Conservation (phyloP, 2,113 vertebrate species). For the Brienomyrus brachyistius region DNA sequence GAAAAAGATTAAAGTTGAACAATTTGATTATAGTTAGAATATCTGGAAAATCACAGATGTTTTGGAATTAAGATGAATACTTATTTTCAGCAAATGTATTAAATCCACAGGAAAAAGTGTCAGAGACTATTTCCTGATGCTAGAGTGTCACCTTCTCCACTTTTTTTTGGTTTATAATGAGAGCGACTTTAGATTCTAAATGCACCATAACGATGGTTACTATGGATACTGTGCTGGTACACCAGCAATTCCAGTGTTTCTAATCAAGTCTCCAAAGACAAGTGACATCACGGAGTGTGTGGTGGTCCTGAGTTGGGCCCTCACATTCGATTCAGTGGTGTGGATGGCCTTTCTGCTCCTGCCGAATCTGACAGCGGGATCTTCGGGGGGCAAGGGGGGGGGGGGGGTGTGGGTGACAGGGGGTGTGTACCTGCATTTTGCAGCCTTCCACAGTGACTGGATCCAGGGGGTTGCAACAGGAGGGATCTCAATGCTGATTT, state of each 20-base stretch:
- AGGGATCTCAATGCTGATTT: not conserved
- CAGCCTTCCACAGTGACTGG: constrained; percentile 28
- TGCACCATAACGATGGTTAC: constrained; percentile 25
- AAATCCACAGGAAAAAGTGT: not conserved
- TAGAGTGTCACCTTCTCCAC: not conserved
- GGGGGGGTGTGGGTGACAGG: not conserved
- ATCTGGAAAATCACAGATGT: not conserved
- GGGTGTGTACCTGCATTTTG: not conserved
- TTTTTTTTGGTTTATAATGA: constrained; percentile 21
- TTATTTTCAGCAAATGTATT: not conserved
- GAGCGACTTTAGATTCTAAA: constrained; percentile 4
- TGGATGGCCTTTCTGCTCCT: not conserved
- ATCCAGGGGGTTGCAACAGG: too few species aligned
- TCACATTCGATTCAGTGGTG: not conserved
- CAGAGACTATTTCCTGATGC: constrained; percentile 2
- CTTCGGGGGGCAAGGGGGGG: not conserved
- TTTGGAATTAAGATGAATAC: not conserved
- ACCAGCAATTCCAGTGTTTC: constrained; percentile 17
- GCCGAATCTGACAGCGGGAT: not conserved
- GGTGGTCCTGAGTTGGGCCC: not conserved
- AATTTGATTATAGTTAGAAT: not conserved
- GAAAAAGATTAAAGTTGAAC: not conserved
- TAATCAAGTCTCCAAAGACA: constrained; percentile 12
- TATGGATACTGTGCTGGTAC: constrained; percentile 22
- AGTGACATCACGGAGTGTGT: not conserved